These are phyloP conservation scores for Anhinga anhinga DNA, from an alignment of 2,113 vertebrate species.

Conservation along the genomic window DNA sequence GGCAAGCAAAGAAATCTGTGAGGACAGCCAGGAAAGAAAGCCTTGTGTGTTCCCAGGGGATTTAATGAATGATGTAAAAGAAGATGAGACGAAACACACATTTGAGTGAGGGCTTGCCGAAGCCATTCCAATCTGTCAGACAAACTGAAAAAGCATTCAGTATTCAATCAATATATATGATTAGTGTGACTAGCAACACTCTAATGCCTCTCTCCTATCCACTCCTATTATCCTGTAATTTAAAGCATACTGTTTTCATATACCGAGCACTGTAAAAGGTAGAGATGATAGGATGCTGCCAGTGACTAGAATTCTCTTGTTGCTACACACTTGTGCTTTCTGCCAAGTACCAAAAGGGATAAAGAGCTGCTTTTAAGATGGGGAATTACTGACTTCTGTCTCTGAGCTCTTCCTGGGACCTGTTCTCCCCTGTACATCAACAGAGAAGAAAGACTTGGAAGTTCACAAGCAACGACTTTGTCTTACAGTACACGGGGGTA, in stretches of 20 bases:
- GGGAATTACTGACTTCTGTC: neutral
- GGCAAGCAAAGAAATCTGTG: neutral
- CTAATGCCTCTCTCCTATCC: neutral
- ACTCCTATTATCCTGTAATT: neutral
- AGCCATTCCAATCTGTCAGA: conserved; percentile 31
- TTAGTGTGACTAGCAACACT: neutral
- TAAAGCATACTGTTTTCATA: neutral
- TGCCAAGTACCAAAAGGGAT: neutral
- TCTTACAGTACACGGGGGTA: neutral
- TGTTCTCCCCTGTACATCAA: neutral
- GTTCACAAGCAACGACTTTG: neutral
- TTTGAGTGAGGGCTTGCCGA: neutral
- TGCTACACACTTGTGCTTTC: neutral
- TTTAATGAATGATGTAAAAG: conserved; percentile 7
- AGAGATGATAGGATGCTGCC: neutral
- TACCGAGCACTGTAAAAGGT: neutral
- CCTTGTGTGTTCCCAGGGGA: neutral
- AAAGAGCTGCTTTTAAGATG: neutral
- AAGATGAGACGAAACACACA: neutral
- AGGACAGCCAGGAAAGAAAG: neutral
- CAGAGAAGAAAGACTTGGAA: neutral
- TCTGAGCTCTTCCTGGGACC: neutral
- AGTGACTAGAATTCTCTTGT: neutral
- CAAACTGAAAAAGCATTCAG: neutral
- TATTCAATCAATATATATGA: neutral